phyloP scores from a whole-genome alignment of 2,797 vertebrate species.

The Tapirus indicus region DNA sequence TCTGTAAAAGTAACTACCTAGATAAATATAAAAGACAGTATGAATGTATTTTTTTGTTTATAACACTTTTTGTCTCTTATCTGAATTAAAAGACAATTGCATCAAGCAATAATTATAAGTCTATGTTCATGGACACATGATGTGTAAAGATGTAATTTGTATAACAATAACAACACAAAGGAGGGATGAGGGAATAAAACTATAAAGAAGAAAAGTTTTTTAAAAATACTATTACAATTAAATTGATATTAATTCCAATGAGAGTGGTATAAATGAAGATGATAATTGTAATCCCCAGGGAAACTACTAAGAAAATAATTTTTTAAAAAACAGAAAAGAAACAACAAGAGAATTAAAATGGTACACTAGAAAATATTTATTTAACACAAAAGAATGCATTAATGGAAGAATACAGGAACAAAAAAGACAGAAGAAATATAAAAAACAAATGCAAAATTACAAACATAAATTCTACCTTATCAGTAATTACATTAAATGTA shows the following conservation, averaged over 20 bases:
- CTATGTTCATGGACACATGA: background rate
- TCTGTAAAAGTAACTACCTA: background rate
- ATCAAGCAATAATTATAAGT: background rate
- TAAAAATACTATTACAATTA: background rate
- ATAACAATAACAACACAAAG: background rate
- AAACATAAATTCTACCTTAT: slow-evolving; percentile 38
- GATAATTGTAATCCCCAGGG: background rate
- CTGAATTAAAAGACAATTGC: slow-evolving; percentile 22
- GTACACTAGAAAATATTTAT: background rate
- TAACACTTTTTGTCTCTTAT: background rate
- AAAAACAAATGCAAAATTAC: slow-evolving; percentile 17
- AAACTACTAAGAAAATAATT: slow-evolving; percentile 5
- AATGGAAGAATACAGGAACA: background rate
- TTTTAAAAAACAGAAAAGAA: background rate
- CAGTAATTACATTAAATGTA: slow-evolving; percentile 19
- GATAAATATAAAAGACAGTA: background rate
- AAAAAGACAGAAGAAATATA: background rate
- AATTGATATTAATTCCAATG: slow-evolving; percentile 34
- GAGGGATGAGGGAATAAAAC: slow-evolving; percentile 22
- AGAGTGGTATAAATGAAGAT: background rate
- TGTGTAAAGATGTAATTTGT: slow-evolving; percentile 30
- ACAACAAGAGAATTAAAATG: background rate
- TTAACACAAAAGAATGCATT: slow-evolving; percentile 1
- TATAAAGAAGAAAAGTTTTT: background rate
- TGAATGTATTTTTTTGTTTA: background rate